Percentiles rank a stretch among this genome's conserved stretches.
phyloP scores from a whole-genome alignment of 2,797 vertebrate species.

The Hozukius guyotensis region DNA sequence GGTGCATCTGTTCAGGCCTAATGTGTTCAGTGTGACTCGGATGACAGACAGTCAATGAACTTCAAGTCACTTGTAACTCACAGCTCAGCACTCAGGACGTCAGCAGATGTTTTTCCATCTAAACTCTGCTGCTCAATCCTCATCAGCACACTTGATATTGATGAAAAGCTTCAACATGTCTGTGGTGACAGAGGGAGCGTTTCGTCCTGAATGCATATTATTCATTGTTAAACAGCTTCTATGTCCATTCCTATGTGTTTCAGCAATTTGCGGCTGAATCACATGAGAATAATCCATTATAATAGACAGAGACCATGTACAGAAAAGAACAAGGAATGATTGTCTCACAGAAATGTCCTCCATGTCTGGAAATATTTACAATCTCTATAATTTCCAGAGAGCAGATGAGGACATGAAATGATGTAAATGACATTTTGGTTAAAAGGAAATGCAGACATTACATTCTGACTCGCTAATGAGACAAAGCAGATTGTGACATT shows the following conservation, averaged over 20 bases:
- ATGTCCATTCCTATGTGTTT: background rate
- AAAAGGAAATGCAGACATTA: background rate
- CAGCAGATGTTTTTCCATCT: background rate
- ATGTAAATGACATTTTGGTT: conserved; percentile 31
- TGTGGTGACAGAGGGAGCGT: background rate
- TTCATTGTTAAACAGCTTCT: background rate
- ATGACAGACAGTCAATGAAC: conserved; percentile 21
- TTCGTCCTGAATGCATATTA: background rate
- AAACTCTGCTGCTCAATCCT: background rate
- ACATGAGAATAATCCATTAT: conserved; percentile 4
- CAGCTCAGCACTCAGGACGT: conserved; percentile 3
- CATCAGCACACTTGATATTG: background rate
- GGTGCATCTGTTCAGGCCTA: conserved; percentile 40
- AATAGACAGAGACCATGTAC: conserved; percentile 10
- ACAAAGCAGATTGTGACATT: conserved; percentile 40
- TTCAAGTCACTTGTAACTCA: background rate
- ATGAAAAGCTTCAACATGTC: background rate
- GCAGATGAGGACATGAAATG: background rate
- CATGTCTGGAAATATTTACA: conserved; percentile 13
- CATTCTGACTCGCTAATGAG: conserved; percentile 13
- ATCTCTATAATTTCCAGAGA: background rate
- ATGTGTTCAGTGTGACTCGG: conserved; percentile 54
- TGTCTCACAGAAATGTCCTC: conserved; percentile 21
- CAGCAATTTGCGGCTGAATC: conserved; percentile 8
- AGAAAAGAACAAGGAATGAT: conserved; percentile 25